These are phyloP conservation scores for Irena cyanogastra DNA, from an alignment of 2,113 vertebrate species.

Conservation along the genomic window DNA sequence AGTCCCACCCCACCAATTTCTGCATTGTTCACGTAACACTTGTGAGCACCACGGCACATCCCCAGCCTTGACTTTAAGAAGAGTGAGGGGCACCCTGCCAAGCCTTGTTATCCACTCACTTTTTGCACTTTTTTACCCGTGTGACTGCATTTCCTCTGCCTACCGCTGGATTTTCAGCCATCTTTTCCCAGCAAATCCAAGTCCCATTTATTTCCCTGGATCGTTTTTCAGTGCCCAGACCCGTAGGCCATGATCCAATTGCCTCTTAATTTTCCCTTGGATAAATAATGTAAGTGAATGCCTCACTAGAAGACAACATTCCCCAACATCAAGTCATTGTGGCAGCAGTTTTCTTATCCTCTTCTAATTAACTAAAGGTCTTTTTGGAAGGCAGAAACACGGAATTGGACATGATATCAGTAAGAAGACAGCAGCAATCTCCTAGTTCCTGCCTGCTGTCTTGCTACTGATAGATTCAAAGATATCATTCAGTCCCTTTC, in stretches of 20 bases:
- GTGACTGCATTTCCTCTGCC: background rate
- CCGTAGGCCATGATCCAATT: background rate
- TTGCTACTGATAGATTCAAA: background rate
- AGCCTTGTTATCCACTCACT: background rate
- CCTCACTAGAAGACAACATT: background rate
- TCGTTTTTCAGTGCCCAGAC: background rate
- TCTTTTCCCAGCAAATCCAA: constrained; percentile 2
- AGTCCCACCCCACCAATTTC: background rate
- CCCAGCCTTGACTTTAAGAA: background rate
- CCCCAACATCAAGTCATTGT: background rate
- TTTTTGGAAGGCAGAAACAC: background rate
- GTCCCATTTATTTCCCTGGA: background rate
- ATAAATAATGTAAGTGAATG: constrained; percentile 7
- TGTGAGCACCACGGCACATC: background rate
- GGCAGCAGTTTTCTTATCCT: background rate
- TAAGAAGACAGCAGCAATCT: background rate
- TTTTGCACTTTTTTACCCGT: background rate
- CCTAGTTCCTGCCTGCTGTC: background rate
- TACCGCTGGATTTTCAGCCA: background rate
- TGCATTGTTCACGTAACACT: background rate
- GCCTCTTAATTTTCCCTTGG: constrained; percentile 28
- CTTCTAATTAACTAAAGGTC: constrained; percentile 35
- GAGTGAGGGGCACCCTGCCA: background rate
- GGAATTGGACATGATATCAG: background rate
- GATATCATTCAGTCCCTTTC: background rate